Conservation (phyloP, 2,888 invertebrate species). For the Gryllus longicercus region DNA sequence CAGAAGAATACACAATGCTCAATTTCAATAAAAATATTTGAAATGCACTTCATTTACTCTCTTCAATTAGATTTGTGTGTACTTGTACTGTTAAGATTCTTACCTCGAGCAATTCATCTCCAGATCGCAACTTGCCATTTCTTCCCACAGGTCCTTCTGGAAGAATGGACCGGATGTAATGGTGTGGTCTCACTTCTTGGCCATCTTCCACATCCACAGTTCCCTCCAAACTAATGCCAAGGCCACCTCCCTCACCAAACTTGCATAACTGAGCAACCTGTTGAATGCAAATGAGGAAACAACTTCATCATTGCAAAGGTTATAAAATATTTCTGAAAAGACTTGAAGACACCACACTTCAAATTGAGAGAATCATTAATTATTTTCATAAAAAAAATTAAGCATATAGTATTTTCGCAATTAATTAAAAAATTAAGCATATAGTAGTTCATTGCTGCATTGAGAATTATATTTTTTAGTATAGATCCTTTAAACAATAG, state of each 20-base stretch:
- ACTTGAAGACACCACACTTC: too few relatives aligned
- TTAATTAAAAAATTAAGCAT: too few relatives aligned
- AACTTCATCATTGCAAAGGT: neutral
- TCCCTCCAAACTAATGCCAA: conserved; percentile 96
- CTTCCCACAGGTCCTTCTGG: conserved; percentile 97
- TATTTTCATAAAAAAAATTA: too few relatives aligned
- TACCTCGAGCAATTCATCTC: conserved; percentile 87
- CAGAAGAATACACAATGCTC: conserved; percentile 27
- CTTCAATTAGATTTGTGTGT: neutral
- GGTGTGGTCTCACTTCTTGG: conserved; percentile 94
- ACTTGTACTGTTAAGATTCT: conserved; percentile 26
- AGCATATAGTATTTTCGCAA: too few relatives aligned
- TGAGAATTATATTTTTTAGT: too few relatives aligned
- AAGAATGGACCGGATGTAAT: conserved; percentile 94
- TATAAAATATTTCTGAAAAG: neutral
- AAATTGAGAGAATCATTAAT: too few relatives aligned
- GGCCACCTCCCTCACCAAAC: conserved; percentile 85
- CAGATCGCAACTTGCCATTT: conserved; percentile 82
- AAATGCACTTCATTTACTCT: neutral
- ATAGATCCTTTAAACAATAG: too few relatives aligned
- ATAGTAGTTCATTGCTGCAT: too few relatives aligned
- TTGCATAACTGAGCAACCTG: conserved; percentile 90
- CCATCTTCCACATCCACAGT: conserved; percentile 98
- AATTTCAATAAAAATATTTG: neutral
- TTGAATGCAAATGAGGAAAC: conserved; percentile 36